Conservation (phyloP, 2,113 vertebrate genomes). For the Pseudopipra pipra region DNA sequence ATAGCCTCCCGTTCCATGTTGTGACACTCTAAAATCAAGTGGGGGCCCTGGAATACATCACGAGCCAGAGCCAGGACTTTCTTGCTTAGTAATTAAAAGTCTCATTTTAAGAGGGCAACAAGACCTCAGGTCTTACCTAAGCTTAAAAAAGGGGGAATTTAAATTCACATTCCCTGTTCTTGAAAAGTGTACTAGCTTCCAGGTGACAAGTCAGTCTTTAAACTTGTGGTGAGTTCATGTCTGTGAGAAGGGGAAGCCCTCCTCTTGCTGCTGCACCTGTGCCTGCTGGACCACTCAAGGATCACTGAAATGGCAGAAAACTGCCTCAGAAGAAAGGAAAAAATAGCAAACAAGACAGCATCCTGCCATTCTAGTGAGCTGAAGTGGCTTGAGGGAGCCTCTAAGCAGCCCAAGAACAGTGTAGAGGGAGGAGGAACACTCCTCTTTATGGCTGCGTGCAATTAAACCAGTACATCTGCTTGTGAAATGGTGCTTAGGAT, state of each 20-base stretch:
- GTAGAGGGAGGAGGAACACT: neutral
- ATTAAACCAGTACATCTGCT: neutral
- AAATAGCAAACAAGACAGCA: neutral
- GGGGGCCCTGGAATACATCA: neutral
- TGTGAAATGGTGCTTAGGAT: neutral
- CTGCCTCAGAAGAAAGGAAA: neutral
- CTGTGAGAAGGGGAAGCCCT: neutral
- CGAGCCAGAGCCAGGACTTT: neutral
- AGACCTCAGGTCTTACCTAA: neutral
- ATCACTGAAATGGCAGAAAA: neutral
- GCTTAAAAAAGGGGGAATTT: neutral
- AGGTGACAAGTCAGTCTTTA: neutral
- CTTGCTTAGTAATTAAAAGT: neutral
- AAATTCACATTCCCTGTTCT: neutral
- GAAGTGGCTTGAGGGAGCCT: neutral
- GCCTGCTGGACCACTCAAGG: neutral
- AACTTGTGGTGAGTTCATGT: neutral
- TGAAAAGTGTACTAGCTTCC: neutral
- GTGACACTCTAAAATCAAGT: neutral
- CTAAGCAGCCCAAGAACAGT: neutral
- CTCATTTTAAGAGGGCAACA: neutral
- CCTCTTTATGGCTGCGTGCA: neutral
- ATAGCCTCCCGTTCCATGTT: neutral
- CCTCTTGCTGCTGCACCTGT: neutral
- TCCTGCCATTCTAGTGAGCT: neutral